A percentile compares a stretch with the other conserved stretches of the same genome.
Conservation (phyloP, 2,797 vertebrate species). For the Vespertilio murinus region DNA sequence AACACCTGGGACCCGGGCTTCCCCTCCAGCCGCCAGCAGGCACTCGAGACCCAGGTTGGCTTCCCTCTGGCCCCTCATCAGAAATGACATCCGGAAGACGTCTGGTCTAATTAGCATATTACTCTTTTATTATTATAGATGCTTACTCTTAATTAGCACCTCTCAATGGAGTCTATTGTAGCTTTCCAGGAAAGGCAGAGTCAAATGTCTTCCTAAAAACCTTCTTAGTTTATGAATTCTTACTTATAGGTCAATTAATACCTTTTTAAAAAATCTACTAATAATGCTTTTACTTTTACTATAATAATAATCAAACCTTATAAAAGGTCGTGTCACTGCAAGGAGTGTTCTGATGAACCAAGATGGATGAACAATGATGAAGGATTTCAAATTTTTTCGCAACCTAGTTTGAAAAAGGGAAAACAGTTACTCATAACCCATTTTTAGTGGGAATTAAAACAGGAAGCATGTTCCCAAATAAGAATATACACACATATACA, state of each 20-base stretch:
- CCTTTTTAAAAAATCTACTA: neutral
- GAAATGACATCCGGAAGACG: too few species aligned
- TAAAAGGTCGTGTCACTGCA: slow-evolving; percentile 94
- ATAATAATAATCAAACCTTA: slow-evolving; percentile 88
- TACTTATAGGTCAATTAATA: neutral
- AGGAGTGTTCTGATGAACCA: slow-evolving; percentile 97
- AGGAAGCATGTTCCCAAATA: neutral
- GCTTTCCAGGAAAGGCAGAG: slow-evolving; percentile 21
- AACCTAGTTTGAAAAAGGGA: slow-evolving; percentile 84
- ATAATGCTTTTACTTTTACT: neutral
- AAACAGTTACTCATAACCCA: slow-evolving; percentile 23
- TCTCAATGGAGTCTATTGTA: neutral
- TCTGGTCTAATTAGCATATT: too few species aligned
- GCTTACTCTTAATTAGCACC: neutral
- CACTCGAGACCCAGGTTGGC: too few species aligned
- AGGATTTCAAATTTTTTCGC: slow-evolving; percentile 95
- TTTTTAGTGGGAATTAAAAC: slow-evolving; percentile 21
- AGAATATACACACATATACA: neutral
- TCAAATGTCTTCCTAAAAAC: neutral
- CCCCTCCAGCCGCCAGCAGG: too few species aligned
- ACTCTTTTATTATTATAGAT: neutral
- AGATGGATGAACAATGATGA: slow-evolving; percentile 96
- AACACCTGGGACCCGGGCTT: too few species aligned
- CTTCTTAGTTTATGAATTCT: neutral
- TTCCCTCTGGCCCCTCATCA: too few species aligned